These are phyloP conservation scores for Kryphioiulus occultus DNA, from an alignment of 2,888 invertebrate species.

Conservation along the genomic window DNA sequence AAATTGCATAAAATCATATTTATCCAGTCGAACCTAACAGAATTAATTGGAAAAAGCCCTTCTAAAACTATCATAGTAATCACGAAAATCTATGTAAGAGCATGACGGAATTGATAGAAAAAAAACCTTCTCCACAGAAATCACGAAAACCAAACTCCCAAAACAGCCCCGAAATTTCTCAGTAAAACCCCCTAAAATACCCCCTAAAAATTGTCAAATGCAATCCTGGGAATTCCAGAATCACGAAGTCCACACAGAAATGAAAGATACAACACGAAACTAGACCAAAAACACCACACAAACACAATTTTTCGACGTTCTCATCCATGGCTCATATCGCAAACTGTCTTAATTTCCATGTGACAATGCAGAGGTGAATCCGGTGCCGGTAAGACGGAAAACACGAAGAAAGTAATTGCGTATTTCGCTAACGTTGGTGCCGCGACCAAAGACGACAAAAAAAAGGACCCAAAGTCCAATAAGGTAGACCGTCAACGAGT, in stretches of 20 bases:
- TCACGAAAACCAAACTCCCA: no score
- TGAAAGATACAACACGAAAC: not conserved
- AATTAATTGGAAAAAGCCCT: no score
- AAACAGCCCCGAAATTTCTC: no score
- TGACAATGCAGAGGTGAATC: slow-evolving; percentile 81
- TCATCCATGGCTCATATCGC: not conserved
- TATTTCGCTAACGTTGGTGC: slow-evolving; percentile 76
- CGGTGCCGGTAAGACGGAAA: slow-evolving; percentile 99
- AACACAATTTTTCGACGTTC: not conserved
- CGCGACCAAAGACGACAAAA: slow-evolving; percentile 67
- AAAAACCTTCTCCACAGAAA: no score
- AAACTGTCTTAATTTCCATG: slow-evolving; percentile 42
- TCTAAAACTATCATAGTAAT: no score
- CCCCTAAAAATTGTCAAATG: not conserved
- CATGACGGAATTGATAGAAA: no score
- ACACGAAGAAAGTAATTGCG: slow-evolving; percentile 99
- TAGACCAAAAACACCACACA: not conserved
- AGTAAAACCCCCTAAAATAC: not conserved
- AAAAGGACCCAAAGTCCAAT: slow-evolving; percentile 54
- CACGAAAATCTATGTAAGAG: no score
- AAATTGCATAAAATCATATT: no score
- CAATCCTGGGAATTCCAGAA: no score
- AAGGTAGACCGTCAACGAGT: slow-evolving; percentile 54
- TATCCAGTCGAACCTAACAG: no score
- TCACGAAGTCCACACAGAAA: not conserved